Percentiles rank a stretch among this genome's conserved stretches.
Evolutionary conservation across 2,113 vertebrate genomes (phyloP).

Genomic region (Gavialis gangeticus): DNA sequence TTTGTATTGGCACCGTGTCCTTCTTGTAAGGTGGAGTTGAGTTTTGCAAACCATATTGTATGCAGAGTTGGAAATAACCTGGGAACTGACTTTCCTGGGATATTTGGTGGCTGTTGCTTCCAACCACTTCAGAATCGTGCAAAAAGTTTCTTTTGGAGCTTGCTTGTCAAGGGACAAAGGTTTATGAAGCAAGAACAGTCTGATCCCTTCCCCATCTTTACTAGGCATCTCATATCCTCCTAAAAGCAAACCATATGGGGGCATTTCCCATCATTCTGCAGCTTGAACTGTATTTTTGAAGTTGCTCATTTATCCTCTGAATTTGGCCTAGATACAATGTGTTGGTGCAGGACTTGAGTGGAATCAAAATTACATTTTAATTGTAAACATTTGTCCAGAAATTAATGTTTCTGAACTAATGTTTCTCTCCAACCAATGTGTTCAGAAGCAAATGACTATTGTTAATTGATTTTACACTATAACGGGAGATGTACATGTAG

Average conservation of each 20-base stretch:
- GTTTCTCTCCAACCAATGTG: conserved; percentile 32
- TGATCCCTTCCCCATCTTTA: background rate
- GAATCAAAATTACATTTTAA: conserved; percentile 68
- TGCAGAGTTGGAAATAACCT: background rate
- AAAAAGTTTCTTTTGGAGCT: background rate
- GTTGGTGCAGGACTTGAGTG: background rate
- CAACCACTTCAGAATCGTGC: background rate
- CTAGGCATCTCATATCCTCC: accelerated
- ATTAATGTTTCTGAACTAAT: conserved; percentile 77
- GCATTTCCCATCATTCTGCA: accelerated
- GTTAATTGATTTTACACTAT: conserved; percentile 33
- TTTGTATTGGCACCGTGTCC: background rate
- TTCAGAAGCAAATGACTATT: conserved; percentile 47
- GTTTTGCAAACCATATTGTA: background rate
- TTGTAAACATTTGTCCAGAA: conserved; percentile 74
- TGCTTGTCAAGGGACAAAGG: background rate
- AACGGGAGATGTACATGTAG: background rate
- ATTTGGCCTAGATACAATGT: background rate
- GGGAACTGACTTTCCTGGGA: background rate
- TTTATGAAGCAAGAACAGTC: background rate
- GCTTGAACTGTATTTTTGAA: background rate
- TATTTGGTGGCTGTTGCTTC: background rate
- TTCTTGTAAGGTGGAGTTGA: background rate
- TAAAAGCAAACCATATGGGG: accelerated
- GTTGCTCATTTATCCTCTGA: background rate